Evolutionary conservation across 2,113 vertebrate genomes (phyloP), one percentile per base, ranked within the genome.

Genomic region (Boleophthalmus pectinirostris): DNA sequence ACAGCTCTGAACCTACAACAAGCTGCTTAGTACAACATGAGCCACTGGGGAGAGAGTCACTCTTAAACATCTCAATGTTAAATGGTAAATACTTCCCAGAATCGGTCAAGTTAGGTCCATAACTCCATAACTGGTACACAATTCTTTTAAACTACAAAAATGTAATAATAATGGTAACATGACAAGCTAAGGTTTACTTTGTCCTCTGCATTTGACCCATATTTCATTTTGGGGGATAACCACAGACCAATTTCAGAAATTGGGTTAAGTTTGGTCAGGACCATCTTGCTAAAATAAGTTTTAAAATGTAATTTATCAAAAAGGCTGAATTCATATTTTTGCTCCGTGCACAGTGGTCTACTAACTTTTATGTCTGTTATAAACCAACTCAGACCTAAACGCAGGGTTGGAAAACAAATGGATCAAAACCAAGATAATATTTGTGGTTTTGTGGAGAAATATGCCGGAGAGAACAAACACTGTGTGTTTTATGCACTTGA

Each of bases 401-500:
- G 70, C 78, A 2, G 66, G 74, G 83, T 68, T 78, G 67, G 74
- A 66, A 64, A 73, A 82, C 74, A 80, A 71, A 84, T 38, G 63
- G 72, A 68, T 82, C 66, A 78, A 75, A 78, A 71, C 60, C 63
- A 77, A 74, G 74, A 57, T 81, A 72, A 78, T 67, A 72, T 66
- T 70, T 75, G 83, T 2, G 75, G 83, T 72, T 60, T 58, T 67
- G 63, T 64, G 45, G 70, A 79, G 47, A 79, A 82, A 82, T 73
- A 69, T 64, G 74, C 68, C 79, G 21, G 66, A 25, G 61, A 78
- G 85, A 66, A 78, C 14, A 43, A 84, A 72, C 67, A 47, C 46
- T 38, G 69, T 69, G 47, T 69, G 81, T 69, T 77, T 72, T 72
- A 58, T 78, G 75, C 67, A 87, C 80, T 74, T 87, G 78, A 64